These are phyloP conservation scores for Portevinia maculata DNA, from an alignment of 2,888 invertebrate genomes.

Conservation along the genomic window DNA sequence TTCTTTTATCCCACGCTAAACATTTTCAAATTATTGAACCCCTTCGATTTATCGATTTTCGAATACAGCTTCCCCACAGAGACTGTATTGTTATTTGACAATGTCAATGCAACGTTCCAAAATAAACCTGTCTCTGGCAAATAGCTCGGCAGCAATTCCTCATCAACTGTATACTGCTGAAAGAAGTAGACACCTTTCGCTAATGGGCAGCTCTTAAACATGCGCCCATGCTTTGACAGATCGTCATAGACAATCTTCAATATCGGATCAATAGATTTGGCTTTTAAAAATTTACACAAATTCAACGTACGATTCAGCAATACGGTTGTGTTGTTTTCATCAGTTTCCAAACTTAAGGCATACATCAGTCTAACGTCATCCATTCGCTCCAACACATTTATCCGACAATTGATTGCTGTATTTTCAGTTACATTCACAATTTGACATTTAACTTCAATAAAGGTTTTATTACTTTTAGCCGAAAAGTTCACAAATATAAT, in stretches of 20 bases:
- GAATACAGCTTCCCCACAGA: constrained; percentile 77
- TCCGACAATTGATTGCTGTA: constrained; percentile 74
- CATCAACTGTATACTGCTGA: constrained; percentile 78
- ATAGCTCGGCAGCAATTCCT: constrained; percentile 79
- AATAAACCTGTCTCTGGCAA: constrained; percentile 79
- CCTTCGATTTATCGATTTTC: constrained; percentile 80
- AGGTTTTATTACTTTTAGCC: constrained; percentile 76
- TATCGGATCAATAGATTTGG: constrained; percentile 77
- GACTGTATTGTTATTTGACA: constrained; percentile 73
- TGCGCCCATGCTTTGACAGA: constrained; percentile 77
- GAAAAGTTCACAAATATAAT: constrained; percentile 77
- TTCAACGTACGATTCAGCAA: constrained; percentile 76
- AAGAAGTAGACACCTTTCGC: constrained; percentile 77
- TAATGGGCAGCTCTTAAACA: constrained; percentile 79
- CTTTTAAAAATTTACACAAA: constrained; percentile 79
- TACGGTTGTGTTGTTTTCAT: constrained; percentile 76
- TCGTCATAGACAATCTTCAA: constrained; percentile 78
- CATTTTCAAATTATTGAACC: constrained; percentile 80
- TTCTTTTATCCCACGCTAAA: constrained; percentile 79
- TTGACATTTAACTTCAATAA: constrained; percentile 76
- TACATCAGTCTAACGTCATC: constrained; percentile 76
- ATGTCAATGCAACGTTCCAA: constrained; percentile 72
- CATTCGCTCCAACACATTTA: constrained; percentile 76
- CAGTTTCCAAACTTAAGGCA: constrained; percentile 76
- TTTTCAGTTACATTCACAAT: constrained; percentile 77